Base-by-base conservation (phyloP, 2,888 invertebrate genomes). In the Eupithecia abbreviata region DNA sequence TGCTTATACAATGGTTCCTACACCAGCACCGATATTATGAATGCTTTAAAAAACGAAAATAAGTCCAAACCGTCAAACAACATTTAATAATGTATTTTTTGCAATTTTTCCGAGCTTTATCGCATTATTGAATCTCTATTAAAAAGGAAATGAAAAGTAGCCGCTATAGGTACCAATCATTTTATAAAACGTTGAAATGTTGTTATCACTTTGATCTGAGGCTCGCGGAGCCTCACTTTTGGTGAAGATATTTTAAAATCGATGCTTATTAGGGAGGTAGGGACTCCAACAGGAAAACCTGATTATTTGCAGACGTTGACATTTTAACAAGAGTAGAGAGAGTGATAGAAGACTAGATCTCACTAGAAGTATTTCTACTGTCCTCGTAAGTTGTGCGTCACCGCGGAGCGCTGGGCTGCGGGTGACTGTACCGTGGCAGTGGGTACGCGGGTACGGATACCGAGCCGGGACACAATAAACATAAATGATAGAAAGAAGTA, bases 321-420 rank as follows among this genome's bases (percentile, higher is more conserved):
- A 7, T 51, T 6, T 51, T 51, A 15, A 51, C 15, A 3, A 6
- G 13, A 13, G 49, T 30, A 30, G 30, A 30, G 30, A 30, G 30
- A 30, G 30, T 30, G 30, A 30, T 30, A 30, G 30, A 30, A 30
- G 30, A 30, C 30, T 30, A 30, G 30, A 30, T 30, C 30, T 30
- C 30, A 30, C 30, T 30, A 30, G 91, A 91, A 90, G 92, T 90
- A 91, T 92, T 92, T 93, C 92, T 93, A 93, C 94, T 92, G 91
- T 90, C 91, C 89, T 90, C 89, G 91, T 91, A 93, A 92, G 92
- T 92, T 93, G 93, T 94, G 93, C 93, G 94, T 94, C 94, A 93
- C 93, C 89, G 92, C 87, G 87, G 85, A 85, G 84, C 73, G 76
- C 30, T 30, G 30, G 30, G 30, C 30, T 30, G 30, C 30, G 30